Base-by-base conservation (phyloP, 2,113 vertebrate genomes). In the Elephantulus edwardii region DNA sequence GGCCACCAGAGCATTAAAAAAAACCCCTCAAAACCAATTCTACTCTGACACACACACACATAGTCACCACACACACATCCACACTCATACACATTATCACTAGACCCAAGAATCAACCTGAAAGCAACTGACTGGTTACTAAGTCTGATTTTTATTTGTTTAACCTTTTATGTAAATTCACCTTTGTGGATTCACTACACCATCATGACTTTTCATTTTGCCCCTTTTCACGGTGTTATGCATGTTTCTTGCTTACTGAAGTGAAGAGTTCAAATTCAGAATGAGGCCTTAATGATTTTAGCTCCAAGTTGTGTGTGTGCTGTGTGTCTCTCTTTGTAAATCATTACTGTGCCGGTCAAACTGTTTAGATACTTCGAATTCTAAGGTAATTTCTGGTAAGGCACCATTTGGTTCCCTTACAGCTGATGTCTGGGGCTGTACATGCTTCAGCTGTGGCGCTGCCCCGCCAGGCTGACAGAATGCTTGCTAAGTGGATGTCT, bases 321-420 rank as follows among this genome's bases (percentile, higher is more conserved):
- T 70, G 13, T 58, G 30, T 5, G 28, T 17, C 81, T 62, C 81
- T 9, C 11, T 60, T 56, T 87, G 44, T 40, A 70, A 64, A 70
- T 84, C 35, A 79, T 54, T 66, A 33, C 17, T 80, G 85, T 62
- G 83, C 12, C 40, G 89, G 84, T 56, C 85, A 54, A 72, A 80
- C 50, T 89, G 44, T 83, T 89, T n/a, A 58, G 85, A 91, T 93
- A 82, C 70, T 92, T 94, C 30, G 68, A n/a, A 87, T 94, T 94
- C 89, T 91, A 46, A 44, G 82, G 50, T n/a, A 72, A 48, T 79
- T 92, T 87, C 89, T 28, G 89, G 90, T 64, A 89, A 74, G 81
- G 64, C 52, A 87, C 89, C 93, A 91, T 89, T 92, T 93, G 88
- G 70, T 91, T 90, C 60, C 72, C 4, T n/a, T 95, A 86, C 93